These are phyloP conservation scores for Serrognathus titanus DNA, from an alignment of 2,888 invertebrate species.

Conservation along the genomic window DNA sequence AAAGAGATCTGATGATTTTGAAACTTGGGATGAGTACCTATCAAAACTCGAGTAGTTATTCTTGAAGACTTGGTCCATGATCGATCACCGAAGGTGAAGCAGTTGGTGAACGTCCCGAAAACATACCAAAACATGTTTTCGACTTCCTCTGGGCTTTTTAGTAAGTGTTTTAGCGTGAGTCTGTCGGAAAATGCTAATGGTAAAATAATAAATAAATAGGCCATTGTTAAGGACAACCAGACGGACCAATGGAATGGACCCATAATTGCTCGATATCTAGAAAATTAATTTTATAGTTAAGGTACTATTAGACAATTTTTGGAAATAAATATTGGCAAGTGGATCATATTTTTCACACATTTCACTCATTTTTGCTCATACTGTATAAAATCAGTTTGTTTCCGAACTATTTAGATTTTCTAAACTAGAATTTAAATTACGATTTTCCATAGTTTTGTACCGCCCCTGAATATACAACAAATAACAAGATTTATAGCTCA, in stretches of 20 bases:
- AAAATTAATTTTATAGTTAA: constrained; percentile 1
- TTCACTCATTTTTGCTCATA: no score
- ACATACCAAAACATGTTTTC: constrained; percentile 88
- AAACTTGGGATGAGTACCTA: constrained; percentile 43
- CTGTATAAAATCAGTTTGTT: no score
- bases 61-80: constrained; percentile 70
- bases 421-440: no score
- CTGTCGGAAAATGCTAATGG: constrained; percentile 73
- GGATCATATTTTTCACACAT: no score
- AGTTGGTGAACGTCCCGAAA: constrained; percentile 81
- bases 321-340: no score
- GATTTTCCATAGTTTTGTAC: no score
- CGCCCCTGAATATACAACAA: no score
- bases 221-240: constrained; percentile 69
- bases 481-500: no score
- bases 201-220: constrained; percentile 70
- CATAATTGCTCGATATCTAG: constrained; percentile 75
- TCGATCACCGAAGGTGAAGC: constrained; percentile 69
- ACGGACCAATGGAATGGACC: constrained; percentile 81
- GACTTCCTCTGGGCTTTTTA: constrained; percentile 67
- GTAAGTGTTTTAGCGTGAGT: constrained; percentile 61
- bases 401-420: no score
- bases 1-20: neutral
- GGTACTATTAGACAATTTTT: neutral
- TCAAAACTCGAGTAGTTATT: constrained; percentile 66